Evolutionary conservation across 2,888 invertebrate genomes (phyloP).

Genomic region (Scaptomyza flava): DNA sequence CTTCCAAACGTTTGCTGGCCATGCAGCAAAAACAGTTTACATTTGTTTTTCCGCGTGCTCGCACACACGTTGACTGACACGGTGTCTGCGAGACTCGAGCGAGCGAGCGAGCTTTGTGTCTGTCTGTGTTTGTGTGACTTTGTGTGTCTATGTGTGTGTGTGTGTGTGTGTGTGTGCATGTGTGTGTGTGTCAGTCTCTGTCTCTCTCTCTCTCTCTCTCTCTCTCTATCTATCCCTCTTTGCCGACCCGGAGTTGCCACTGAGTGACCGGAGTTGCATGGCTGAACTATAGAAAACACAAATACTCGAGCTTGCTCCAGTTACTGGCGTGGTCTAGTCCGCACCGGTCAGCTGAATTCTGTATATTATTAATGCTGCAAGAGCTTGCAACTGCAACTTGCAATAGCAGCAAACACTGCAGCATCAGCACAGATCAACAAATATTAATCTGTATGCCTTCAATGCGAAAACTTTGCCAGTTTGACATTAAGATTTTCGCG

Average conservation of each 20-base stretch:
- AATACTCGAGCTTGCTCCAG: constrained; percentile 53
- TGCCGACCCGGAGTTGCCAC: constrained; percentile 58
- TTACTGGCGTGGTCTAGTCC: constrained; percentile 43
- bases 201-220: not conserved
- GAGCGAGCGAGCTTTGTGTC: constrained; percentile 55
- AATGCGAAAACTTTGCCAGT: constrained; percentile 1
- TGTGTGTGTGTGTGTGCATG: constrained; percentile 21
- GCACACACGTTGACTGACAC: constrained; percentile 83
- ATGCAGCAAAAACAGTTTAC: constrained; percentile 84
- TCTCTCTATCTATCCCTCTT: constrained; percentile 13
- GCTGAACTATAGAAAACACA: constrained; percentile 28
- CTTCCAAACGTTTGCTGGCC: constrained; percentile 58
- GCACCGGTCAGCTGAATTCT: constrained; percentile 22
- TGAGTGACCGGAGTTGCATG: constrained; percentile 59
- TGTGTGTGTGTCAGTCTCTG: constrained; percentile 8
- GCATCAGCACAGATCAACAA: constrained; percentile 21
- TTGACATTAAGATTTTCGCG: constrained; percentile 12
- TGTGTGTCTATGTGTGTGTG: constrained; percentile 26
- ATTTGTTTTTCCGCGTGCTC: constrained; percentile 85
- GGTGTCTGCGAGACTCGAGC: constrained; percentile 63
- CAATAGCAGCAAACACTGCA: constrained; percentile 2
- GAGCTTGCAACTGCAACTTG: constrained; percentile 21
- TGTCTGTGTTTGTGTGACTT: constrained; percentile 40
- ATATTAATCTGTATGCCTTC: constrained; percentile 40
- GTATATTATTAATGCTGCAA: constrained; percentile 15